Base-by-base conservation (phyloP, 1,140 invertebrate genomes). In the Orius insidiosus region DNA sequence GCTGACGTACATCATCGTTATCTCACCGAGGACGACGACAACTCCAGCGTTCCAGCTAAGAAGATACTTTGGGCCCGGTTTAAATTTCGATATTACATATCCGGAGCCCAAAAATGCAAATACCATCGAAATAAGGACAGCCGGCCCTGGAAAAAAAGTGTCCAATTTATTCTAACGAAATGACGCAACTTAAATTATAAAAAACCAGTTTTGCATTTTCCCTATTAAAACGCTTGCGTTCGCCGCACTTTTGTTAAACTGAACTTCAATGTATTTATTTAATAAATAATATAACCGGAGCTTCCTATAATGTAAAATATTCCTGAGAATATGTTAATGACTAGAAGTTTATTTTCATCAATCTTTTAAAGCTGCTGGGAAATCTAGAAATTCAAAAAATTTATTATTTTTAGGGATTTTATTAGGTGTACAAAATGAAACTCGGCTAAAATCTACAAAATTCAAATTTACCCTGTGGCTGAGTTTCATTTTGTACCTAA, bases 231-330 rank as follows among this genome's bases (percentile, higher is more conserved):
- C 60, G 6, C 70, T 76, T 10, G 76, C 76, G 37, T 61, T 62
- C 8, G 73, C 70, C 6, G 78, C 65, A 0, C 72, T 69, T 44
- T 69, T 70, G 52, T 71, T 63, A 50, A 75, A 83, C 53, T 79
- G 74, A 4, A 76, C 68, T 60, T 81, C 78, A 52, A 81, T 67
- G 54, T 80, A 81, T 54, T 79, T 80, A 5, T 75, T 72, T 52
- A 78, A 53, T 72, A 81, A 2, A 75, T 79, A 51, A 76, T 72
- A 46, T 78, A 80, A 0, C 74, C 75, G 5, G 72, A 67, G 5
- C 72, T 68, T 4, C 77, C 76, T 36, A 80, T 61, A 9, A 80
- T 65, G 46, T 73, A 74, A 51, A 75, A 75, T 4, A 74, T 66
- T 0, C 57, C 69, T 40, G 71, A 68, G 0, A 66, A 56, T 33